These are phyloP conservation scores for Leptinotarsa rubiginosa DNA, from an alignment of 2,888 invertebrate genomes.

Conservation along the genomic window DNA sequence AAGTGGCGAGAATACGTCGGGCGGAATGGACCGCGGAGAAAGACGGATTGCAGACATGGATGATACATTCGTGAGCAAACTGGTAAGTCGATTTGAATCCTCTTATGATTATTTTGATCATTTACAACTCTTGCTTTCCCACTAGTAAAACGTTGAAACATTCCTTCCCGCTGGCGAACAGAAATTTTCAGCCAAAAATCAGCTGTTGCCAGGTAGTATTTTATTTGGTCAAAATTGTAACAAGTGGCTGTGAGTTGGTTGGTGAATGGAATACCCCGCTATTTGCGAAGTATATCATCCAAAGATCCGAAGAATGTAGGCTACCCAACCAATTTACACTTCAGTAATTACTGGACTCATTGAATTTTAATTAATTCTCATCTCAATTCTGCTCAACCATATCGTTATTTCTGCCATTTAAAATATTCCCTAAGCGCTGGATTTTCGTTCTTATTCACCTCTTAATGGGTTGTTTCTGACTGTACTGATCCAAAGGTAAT, in stretches of 20 bases:
- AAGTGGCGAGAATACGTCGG: constrained; percentile 54
- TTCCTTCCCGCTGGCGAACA: constrained; percentile 4
- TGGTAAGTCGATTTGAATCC: constrained; percentile 66
- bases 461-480: background rate
- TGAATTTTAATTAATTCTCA: background rate
- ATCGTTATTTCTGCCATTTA: background rate
- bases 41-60: constrained; percentile 72
- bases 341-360: background rate
- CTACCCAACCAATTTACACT: background rate
- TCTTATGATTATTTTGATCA: background rate
- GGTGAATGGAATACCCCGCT: constrained; percentile 16
- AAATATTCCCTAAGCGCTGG: no score
- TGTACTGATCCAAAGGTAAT: constrained; percentile 8
- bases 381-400: background rate
- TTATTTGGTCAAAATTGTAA: constrained; percentile 27
- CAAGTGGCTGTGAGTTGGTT: constrained; percentile 24
- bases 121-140: background rate
- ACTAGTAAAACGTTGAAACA: background rate
- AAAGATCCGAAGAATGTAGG: background rate
- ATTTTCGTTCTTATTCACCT: background rate
- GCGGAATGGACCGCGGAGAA: constrained; percentile 61
- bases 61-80: constrained; percentile 75
- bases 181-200: constrained; percentile 22
- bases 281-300: constrained; percentile 5
- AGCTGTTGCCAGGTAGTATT: constrained; percentile 24